Evolutionary conservation across 2,888 invertebrate genomes (phyloP), one percentile per base, ranked within the genome.

Genomic region (Thereva nobilitata): DNA sequence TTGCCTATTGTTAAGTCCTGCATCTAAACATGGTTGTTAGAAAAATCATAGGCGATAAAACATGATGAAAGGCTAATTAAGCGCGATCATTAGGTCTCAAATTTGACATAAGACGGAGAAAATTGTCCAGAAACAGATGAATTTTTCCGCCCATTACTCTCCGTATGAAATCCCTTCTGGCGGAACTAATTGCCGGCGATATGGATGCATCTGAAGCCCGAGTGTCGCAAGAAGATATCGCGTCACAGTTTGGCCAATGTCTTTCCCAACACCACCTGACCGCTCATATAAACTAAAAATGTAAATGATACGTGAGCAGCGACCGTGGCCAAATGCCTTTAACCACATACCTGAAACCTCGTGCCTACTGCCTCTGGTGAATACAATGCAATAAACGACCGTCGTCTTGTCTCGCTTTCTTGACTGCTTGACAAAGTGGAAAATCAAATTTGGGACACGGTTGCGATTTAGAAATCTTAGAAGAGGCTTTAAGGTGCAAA

Each of bases 401-500:
- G 47, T 50, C 49, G 52, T 56, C 64, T 64, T 66, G 66, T 66
- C 44, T 66, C 66, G 66, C 66, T 66, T 66, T 66, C 66, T 66
- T 66, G 57, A 5, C 34, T 66, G 66, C 66, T 57, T 66, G 66
- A 66, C 66, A 66, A 66, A 57, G 66, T 66, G 66, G 57, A 57
- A 66, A 66, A 66, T 57, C 64, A 64, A 64, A 64, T 64, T 64
- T 64, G 53, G 64, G 55, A 64, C 64, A 64, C 54, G 55, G 23
- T 47, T 44, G 55, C 64, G 45, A 64, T 55, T 64, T 64, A 55
- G 55, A 64, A 64, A 64, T 49, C 59, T 59, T 49, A 38, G 42
- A 47, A 49, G 59, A 59, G 49, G 59, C 59, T 35, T 47, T 45
- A 41, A 59, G 59, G 47, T 49, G 59, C 59, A 38, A 49, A 9